Evolutionary conservation across 1,140 invertebrate species (phyloP).

Genomic region (Pseudomyrmex gracilis): DNA sequence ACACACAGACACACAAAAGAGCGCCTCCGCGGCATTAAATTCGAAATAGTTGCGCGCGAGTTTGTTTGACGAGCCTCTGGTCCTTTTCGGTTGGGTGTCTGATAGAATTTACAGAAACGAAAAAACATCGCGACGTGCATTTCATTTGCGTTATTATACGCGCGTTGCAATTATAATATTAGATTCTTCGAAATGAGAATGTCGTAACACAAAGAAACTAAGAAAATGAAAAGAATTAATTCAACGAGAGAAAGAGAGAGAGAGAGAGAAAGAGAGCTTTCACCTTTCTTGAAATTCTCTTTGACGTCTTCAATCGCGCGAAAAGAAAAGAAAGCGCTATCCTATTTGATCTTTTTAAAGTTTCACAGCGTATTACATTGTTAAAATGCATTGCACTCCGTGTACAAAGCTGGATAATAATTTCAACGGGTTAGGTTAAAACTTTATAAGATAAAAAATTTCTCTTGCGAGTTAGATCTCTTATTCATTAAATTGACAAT

Average conservation of each 20-base stretch:
- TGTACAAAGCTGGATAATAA: constrained; percentile 21
- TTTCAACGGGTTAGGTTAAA: constrained; percentile 8
- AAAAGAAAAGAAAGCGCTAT: background rate
- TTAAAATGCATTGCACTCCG: constrained; percentile 11
- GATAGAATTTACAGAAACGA: too few relatives aligned
- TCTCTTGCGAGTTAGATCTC: background rate
- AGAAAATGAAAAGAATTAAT: background rate
- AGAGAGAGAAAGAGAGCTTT: background rate
- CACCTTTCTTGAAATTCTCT: background rate
- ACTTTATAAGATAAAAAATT: background rate
- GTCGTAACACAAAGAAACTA: background rate
- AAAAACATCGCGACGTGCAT: too few relatives aligned
- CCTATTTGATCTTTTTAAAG: constrained; percentile 28
- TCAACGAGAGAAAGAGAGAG: background rate
- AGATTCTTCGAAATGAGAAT: background rate
- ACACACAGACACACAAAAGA: background rate
- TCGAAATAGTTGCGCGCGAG: constrained; percentile 24
- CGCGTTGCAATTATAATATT: background rate
- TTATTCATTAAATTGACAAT: background rate
- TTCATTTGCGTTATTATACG: background rate
- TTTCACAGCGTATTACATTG: background rate
- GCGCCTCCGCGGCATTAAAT: constrained; percentile 28
- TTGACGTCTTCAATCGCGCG: constrained; percentile 13
- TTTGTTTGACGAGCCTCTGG: constrained; percentile 13
- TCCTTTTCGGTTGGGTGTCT: too few relatives aligned